Conservation (phyloP, 1,140 invertebrate species). For the Dendrolimus kikuchii region DNA sequence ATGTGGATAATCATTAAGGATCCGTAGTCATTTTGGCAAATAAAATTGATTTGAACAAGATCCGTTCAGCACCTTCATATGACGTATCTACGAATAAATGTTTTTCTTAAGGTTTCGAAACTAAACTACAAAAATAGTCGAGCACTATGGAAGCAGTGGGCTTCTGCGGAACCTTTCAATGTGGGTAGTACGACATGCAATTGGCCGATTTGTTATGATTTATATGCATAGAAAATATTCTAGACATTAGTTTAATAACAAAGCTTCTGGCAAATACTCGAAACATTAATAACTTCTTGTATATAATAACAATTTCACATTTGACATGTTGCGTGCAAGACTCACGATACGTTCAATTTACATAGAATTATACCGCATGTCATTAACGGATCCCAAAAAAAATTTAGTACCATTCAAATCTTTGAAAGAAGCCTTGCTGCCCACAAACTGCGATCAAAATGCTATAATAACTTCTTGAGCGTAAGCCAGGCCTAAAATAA, state of each 20-base stretch:
- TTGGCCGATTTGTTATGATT: no score
- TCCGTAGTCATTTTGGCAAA: no score
- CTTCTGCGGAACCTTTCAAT: no score
- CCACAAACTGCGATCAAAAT: conserved; percentile 15
- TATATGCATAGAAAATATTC: no score
- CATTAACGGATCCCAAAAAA: conserved; percentile 52
- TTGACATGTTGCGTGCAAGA: conserved; percentile 63
- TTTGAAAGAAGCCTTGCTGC: conserved; percentile 9
- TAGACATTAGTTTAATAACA: not conserved
- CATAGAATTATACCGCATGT: conserved; percentile 63
- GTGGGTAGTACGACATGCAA: no score
- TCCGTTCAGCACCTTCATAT: not conserved
- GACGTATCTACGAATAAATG: not conserved
- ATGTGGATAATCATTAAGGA: no score
- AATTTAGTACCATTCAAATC: conserved; percentile 18
- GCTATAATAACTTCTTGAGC: conserved; percentile 1
- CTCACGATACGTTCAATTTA: conserved; percentile 59
- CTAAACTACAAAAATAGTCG: no score
- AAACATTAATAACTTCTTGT: conserved; percentile 1
- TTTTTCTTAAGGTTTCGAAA: no score
- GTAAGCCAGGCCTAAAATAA: no score
- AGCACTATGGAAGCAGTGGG: no score
- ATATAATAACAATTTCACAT: conserved; percentile 59
- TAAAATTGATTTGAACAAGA: no score
- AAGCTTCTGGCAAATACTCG: not conserved